Percentiles rank a stretch among this genome's conserved stretches.
These are phyloP conservation scores for Lacerta bilineata DNA, from an alignment of 2,797 vertebrate species.

Conservation along the genomic window DNA sequence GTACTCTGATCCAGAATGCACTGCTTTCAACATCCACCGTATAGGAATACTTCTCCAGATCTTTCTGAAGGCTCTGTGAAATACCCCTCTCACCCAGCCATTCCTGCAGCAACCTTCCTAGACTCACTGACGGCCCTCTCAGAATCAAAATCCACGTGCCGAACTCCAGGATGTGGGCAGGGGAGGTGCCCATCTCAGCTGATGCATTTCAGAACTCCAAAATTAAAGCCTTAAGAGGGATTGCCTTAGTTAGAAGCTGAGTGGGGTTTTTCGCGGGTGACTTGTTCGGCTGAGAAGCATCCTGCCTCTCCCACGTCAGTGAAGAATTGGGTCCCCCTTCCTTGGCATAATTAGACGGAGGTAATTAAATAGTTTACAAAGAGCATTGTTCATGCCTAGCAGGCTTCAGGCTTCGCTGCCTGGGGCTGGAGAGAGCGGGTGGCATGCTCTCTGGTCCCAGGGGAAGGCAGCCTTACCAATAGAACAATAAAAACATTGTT, in stretches of 20 bases:
- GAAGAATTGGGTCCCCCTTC: constrained; percentile 51
- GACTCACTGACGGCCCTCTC: background rate
- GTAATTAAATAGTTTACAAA: constrained; percentile 60
- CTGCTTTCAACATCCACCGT: no score
- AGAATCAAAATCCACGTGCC: background rate
- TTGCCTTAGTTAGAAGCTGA: background rate
- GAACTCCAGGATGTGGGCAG: background rate
- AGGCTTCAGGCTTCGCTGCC: constrained; percentile 62
- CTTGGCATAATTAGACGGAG: constrained; percentile 64
- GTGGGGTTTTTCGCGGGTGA: background rate
- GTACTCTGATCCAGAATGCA: background rate
- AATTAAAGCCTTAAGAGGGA: background rate
- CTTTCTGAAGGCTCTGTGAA: no score
- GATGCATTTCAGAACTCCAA: background rate
- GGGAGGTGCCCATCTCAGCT: background rate
- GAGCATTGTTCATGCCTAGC: constrained; percentile 10
- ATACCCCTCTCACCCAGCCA: background rate
- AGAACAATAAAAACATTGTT: background rate
- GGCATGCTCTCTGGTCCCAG: background rate
- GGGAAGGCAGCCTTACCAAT: background rate
- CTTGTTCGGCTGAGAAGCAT: no score
- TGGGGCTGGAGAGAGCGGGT: constrained; percentile 11
- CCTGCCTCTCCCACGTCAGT: constrained; percentile 35
- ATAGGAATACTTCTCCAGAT: no score
- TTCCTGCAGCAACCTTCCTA: background rate